A percentile compares a stretch with the other conserved stretches of the same genome.
phyloP scores from a whole-genome alignment of 2,888 invertebrate species.

The Sympetrum striolatum region DNA sequence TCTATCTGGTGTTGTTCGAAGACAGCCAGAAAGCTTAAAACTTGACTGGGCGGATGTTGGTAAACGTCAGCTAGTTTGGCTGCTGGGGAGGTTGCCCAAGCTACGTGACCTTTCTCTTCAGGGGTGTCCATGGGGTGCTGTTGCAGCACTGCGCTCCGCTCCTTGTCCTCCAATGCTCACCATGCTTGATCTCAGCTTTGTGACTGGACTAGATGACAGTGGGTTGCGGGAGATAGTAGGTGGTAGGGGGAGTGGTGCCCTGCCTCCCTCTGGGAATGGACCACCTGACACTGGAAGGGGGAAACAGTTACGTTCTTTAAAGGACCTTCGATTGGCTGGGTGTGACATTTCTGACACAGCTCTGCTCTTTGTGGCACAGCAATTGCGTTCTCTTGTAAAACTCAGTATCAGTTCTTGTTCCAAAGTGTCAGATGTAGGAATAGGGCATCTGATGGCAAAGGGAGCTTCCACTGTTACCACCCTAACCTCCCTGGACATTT shows the following conservation, averaged over 20 bases:
- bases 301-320: conserved; percentile 78
- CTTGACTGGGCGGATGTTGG: conserved; percentile 90
- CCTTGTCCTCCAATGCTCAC: conserved; percentile 79
- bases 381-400: not conserved
- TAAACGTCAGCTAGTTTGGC: conserved; percentile 88
- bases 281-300: conserved; percentile 69
- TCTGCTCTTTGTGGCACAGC: conserved; percentile 56
- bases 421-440: conserved; percentile 87
- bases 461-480: conserved; percentile 69
- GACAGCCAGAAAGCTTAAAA: conserved; percentile 84
- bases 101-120: conserved; percentile 81
- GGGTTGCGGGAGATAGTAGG: conserved; percentile 85
- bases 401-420: conserved; percentile 73
- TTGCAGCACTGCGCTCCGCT: conserved; percentile 80
- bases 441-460: conserved; percentile 82
- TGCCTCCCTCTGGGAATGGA: conserved; percentile 82
- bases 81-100: conserved; percentile 85
- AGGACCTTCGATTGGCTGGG: conserved; percentile 79
- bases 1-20: conserved; percentile 82
- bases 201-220: conserved; percentile 83
- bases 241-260: not conserved
- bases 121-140: conserved; percentile 73
- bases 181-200: conserved; percentile 81
- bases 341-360: conserved; percentile 92
- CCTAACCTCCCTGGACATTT: conserved; percentile 77